Percentiles rank a stretch among this genome's conserved stretches.
Evolutionary conservation across 30 jellyfish, hydroid and myxozoan genomes (phyloP).

Genomic region (Hydra vulgaris): DNA sequence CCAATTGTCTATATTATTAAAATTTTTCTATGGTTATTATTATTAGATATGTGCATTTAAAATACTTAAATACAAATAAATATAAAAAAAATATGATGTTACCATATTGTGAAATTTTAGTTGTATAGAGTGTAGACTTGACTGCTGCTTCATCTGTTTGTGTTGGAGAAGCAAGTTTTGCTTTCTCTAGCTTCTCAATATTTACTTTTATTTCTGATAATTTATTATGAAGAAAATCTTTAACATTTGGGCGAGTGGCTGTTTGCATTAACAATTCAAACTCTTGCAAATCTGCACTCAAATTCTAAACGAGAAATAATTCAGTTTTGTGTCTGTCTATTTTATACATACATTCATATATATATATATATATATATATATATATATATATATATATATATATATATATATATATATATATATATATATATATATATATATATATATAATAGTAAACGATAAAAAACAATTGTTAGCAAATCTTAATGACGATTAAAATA

Average conservation of each 20-base stretch:
- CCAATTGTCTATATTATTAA: too few relatives aligned
- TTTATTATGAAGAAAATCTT: conserved; percentile 58
- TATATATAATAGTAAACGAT: too few relatives aligned
- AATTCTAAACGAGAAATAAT: conserved; percentile 13
- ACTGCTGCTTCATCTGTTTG: neutral
- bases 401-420: too few relatives aligned
- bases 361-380: too few relatives aligned
- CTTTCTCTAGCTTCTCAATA: conserved; percentile 13
- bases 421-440: too few relatives aligned
- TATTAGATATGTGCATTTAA: too few relatives aligned
- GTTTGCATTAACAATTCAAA: conserved; percentile 36
- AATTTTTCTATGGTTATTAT: too few relatives aligned
- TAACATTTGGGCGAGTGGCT: conserved; percentile 55
- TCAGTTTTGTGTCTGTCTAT: neutral
- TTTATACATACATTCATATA: neutral
- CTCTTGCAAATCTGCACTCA: conserved; percentile 60
- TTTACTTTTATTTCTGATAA: conserved; percentile 38
- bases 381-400: too few relatives aligned
- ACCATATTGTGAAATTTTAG: conserved; percentile 29
- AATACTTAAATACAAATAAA: too few relatives aligned
- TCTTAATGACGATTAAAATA: too few relatives aligned
- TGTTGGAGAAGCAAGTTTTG: neutral
- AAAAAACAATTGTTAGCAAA: too few relatives aligned
- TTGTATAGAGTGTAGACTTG: conserved; percentile 23
- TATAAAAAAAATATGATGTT: neutral